Evolutionary conservation across 2,888 invertebrate genomes (phyloP), one percentile per base, ranked within the genome.

Genomic region (Chrysopilus asiliformis): DNA sequence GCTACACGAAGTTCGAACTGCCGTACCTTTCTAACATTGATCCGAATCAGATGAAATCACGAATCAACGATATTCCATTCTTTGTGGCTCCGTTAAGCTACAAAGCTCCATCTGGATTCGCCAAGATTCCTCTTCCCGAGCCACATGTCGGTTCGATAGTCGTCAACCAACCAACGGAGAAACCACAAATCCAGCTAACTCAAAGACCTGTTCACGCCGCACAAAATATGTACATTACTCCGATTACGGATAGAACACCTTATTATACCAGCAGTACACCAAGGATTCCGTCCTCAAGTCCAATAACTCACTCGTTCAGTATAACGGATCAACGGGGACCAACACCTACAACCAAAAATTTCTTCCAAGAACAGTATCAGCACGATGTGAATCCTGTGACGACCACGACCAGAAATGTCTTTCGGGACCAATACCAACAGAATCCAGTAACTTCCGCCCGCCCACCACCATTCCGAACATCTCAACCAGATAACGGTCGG

Each of bases 91-190:
- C 86, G 0, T 58, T 85, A 16, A 86, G 82, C 51, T 87, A 85
- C 51, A 77, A 79, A 46, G 77, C 85, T n/a, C 86, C 85, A 1
- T 68, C 72, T 32, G 86, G 86, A 3, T 86, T 83, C 53, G 79
- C 82, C 0, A 87, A 86, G 61, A 86, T 87, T 43, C 77, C 84
- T 1, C 73, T 87, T 54, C 86, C 86, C 1, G 78, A 84, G 10
- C 86, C 86, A 1, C 86, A 87, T 49, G 84, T 87, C 1, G 86
- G 86, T 2, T 85, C 85, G 1, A 82, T 87, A 4, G 82, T 87
- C 1, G 71, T 86, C 2, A 76, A 78, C 48, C 67, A 71, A 40
- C 46, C 47, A 16, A 32, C 32, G 10, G 31, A 41, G 4, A 30
- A 30, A 14, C 24, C 31, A 8, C 16, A 38, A 10, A 31, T 32